phyloP scores from a whole-genome alignment of 64 coral and sea anemone species.

The Pocillopora damicornis region DNA sequence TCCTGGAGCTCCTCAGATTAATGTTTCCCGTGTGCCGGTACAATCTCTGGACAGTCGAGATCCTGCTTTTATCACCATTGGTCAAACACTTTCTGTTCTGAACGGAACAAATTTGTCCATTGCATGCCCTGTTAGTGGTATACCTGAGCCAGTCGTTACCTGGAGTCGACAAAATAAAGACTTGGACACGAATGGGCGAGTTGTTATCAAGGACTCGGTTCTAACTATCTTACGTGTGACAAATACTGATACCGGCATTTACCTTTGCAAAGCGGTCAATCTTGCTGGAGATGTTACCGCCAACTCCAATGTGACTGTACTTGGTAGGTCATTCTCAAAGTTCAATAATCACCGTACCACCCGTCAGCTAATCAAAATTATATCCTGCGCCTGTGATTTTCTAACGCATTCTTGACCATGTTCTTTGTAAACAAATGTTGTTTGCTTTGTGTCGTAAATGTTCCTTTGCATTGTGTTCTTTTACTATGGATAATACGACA shows the following conservation, averaged over 20 bases:
- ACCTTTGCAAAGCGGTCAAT: conserved; percentile 62
- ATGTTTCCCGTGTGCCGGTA: conserved; percentile 24
- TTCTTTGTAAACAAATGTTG: no score
- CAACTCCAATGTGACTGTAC: conserved; percentile 38
- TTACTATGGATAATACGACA: no score
- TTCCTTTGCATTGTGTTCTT: background rate
- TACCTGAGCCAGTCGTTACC: conserved; percentile 30
- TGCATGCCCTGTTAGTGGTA: conserved; percentile 38
- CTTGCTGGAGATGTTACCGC: conserved; percentile 56
- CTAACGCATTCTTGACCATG: no score
- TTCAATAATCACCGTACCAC: no score
- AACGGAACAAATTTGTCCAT: conserved; percentile 43
- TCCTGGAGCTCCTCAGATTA: conserved; percentile 30
- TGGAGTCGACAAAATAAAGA: conserved; percentile 22
- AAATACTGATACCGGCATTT: conserved; percentile 40
- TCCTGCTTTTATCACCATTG: conserved; percentile 13
- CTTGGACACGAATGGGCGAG: background rate
- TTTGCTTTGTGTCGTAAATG: background rate
- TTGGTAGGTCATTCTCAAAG: conserved; percentile 41
- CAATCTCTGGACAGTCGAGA: conserved; percentile 25
- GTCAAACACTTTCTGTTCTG: conserved; percentile 28
- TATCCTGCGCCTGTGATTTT: no score
- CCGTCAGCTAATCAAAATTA: no score
- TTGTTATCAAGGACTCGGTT: background rate
- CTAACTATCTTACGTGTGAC: conserved; percentile 49